These are phyloP conservation scores for Smithornis capensis DNA, from an alignment of 2,113 vertebrate genomes.

Conservation along the genomic window DNA sequence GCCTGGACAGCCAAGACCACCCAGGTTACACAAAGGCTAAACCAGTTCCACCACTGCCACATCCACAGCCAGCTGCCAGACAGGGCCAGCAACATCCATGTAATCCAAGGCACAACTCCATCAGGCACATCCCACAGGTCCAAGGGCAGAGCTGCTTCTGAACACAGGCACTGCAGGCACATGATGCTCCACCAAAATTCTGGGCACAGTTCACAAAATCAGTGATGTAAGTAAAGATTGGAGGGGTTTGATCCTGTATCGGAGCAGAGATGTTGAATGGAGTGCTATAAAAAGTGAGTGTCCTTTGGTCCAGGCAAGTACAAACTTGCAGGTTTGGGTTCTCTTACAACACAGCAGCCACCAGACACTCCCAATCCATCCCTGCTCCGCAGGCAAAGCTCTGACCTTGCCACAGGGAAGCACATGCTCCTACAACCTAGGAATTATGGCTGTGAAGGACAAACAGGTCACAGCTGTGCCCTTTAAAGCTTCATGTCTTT, in stretches of 20 bases:
- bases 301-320: background rate
- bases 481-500: background rate
- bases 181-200: rapidly evolving
- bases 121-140: background rate
- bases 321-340: background rate
- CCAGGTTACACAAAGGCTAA: rapidly evolving
- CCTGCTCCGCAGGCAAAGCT: background rate
- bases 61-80: background rate
- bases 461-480: background rate
- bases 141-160: background rate
- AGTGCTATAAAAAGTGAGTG: background rate
- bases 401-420: background rate
- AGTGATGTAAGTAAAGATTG: background rate
- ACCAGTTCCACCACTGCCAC: background rate
- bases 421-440: background rate
- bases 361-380: background rate
- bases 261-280: background rate
- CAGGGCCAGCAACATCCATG: background rate
- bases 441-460: background rate
- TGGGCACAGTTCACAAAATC: background rate
- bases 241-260: background rate
- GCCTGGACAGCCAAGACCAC: background rate
- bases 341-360: background rate
- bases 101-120: background rate
- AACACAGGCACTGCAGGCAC: background rate